Percentiles rank a stretch among this genome's conserved stretches.
Evolutionary conservation across 2,888 invertebrate genomes (phyloP).

Genomic region (Operophtera brumata): DNA sequence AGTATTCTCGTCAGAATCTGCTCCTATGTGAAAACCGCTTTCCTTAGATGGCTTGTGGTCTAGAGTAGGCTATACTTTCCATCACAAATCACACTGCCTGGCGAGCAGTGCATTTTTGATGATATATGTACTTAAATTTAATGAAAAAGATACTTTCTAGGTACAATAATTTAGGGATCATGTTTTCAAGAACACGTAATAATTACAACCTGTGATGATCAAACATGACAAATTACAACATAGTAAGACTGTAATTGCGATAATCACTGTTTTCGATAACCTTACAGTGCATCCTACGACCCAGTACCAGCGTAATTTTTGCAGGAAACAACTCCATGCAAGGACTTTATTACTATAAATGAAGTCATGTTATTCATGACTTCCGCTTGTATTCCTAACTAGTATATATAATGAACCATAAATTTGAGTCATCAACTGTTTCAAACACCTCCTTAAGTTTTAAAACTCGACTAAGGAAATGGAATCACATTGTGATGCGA

Average conservation of each 20-base stretch:
- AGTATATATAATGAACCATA: too few relatives aligned
- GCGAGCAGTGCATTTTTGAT: too few relatives aligned
- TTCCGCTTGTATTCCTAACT: neutral
- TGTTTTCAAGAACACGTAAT: neutral
- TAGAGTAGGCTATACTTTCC: too few relatives aligned
- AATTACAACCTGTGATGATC: neutral
- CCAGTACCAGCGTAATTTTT: neutral
- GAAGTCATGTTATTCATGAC: constrained; percentile 9
- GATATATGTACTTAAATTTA: neutral
- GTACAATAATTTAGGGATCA: neutral
- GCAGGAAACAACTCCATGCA: neutral
- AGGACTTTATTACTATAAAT: too few relatives aligned
- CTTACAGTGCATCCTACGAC: neutral
- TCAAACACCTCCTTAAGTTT: neutral
- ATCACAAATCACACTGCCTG: too few relatives aligned
- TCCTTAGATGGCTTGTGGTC: too few relatives aligned
- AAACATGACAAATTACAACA: constrained; percentile 1
- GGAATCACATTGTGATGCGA: neutral
- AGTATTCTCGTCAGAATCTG: too few relatives aligned
- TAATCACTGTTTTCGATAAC: constrained; percentile 3
- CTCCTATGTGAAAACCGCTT: too few relatives aligned
- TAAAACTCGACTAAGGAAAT: too few relatives aligned
- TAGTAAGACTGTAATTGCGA: neutral
- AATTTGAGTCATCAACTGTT: too few relatives aligned
- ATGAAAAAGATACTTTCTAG: neutral